phyloP scores from a whole-genome alignment of 2,797 vertebrate species.

The Danio jaintianensis region DNA sequence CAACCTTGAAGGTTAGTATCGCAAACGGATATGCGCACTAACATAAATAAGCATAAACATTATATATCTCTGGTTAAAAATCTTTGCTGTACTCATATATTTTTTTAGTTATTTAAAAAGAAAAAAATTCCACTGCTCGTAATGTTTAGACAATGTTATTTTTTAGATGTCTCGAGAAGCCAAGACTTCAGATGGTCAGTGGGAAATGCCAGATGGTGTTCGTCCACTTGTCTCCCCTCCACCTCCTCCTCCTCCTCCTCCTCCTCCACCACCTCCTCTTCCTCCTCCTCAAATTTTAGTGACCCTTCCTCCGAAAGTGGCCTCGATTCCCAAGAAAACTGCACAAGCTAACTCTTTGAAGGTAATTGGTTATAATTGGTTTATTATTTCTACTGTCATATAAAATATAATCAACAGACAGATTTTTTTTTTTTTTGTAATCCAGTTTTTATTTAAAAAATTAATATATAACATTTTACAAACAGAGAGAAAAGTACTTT shows the following conservation, averaged over 20 bases:
- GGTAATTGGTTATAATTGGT: conserved; percentile 73
- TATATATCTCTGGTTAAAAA: too few relatives aligned
- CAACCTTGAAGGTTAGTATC: conserved; percentile 45
- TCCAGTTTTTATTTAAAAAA: too few relatives aligned
- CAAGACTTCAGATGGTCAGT: neutral
- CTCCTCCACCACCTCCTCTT: conserved; percentile 48
- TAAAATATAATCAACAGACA: neutral
- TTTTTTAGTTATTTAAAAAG: neutral
- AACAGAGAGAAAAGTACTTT: too few relatives aligned
- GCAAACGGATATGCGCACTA: too few relatives aligned
- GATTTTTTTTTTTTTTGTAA: too few relatives aligned
- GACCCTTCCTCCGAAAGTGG: conserved; percentile 57
- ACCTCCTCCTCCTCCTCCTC: conserved; percentile 36
- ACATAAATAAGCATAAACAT: too few relatives aligned
- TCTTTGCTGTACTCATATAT: neutral
- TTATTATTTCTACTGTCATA: neutral
- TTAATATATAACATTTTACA: too few relatives aligned
- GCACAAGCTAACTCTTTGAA: conserved; percentile 59
- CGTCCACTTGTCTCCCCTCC: neutral
- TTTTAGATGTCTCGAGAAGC: conserved; percentile 26
- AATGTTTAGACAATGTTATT: neutral
- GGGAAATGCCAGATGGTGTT: neutral
- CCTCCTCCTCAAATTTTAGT: conserved; percentile 37
- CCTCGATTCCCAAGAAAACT: conserved; percentile 65
- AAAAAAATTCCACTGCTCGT: neutral